Percentiles rank a stretch among this genome's conserved stretches.
Evolutionary conservation across 2,113 vertebrate genomes (phyloP).

Genomic region (Pygoscelis antarcticus): DNA sequence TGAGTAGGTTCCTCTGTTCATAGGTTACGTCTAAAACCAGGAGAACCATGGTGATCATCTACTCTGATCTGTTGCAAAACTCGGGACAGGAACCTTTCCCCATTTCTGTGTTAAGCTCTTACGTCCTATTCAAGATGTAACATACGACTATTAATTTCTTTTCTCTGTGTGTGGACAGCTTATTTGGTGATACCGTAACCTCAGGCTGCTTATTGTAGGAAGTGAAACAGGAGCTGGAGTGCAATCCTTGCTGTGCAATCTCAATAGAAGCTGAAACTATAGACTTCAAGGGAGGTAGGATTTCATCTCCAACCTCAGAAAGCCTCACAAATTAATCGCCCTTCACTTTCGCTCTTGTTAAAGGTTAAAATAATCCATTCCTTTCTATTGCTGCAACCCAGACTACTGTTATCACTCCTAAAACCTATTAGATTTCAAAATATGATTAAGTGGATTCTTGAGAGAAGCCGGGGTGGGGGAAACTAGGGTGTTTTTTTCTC

Average conservation of each 20-base stretch:
- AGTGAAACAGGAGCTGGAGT: not conserved
- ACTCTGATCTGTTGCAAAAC: not conserved
- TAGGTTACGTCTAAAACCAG: not conserved
- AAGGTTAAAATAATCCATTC: constrained; percentile 64
- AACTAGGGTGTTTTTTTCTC: not conserved
- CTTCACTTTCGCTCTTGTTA: not conserved
- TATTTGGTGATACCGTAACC: not conserved
- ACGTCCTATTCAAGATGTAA: not conserved
- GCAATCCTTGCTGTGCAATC: not conserved
- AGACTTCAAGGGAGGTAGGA: not conserved
- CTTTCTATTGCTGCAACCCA: not conserved
- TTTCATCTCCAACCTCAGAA: not conserved
- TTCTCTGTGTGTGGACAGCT: not conserved
- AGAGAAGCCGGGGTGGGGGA: not conserved
- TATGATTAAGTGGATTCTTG: constrained; percentile 39
- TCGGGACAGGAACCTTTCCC: not conserved
- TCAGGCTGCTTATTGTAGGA: not conserved
- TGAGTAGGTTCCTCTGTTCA: not conserved
- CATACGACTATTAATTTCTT: not conserved
- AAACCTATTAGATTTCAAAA: constrained; percentile 55
- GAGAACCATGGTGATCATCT: not conserved
- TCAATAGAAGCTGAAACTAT: not conserved
- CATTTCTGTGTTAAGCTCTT: not conserved
- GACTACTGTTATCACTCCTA: not conserved
- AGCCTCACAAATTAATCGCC: not conserved